A percentile compares a stretch with the other conserved stretches of the same genome.
Conservation (phyloP, 2,797 vertebrate species). For the Mycteria americana region DNA sequence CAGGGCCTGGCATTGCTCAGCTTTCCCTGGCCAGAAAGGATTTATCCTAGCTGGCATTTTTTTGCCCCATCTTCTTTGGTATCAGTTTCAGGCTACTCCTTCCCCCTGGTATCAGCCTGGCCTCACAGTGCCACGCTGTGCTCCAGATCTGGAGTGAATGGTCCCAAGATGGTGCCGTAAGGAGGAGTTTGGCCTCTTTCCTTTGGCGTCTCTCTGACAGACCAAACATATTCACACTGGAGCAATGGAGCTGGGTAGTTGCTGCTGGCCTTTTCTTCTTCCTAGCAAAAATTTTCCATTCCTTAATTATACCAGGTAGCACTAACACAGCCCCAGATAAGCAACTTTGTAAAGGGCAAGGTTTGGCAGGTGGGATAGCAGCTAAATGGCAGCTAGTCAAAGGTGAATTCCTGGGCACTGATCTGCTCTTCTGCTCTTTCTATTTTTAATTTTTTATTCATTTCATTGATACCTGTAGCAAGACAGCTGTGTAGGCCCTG, state of each 20-base stretch:
- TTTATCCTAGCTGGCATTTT: not conserved
- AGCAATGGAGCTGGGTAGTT: not conserved
- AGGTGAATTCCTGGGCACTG: not conserved
- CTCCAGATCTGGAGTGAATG: not conserved
- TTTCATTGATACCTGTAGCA: not conserved
- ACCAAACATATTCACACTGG: not conserved
- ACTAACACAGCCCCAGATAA: not conserved
- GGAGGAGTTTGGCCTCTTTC: not conserved
- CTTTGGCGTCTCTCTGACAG: not conserved
- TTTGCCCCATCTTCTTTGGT: not conserved
- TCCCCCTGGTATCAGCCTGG: not conserved
- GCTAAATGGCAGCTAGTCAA: constrained; percentile 7
- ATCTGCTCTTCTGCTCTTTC: not conserved
- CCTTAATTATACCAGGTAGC: not conserved
- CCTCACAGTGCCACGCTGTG: not conserved
- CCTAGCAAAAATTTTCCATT: not conserved
- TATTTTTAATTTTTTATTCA: not conserved
- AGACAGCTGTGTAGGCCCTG: not conserved
- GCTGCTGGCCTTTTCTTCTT: no score
- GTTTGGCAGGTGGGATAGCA: not conserved
- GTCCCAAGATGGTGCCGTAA: accelerated
- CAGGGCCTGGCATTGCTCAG: not conserved
- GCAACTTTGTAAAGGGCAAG: not conserved
- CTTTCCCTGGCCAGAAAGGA: not conserved
- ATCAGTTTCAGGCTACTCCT: not conserved